phyloP scores from a whole-genome alignment of 2,113 vertebrate genomes.

The Rana temporaria region DNA sequence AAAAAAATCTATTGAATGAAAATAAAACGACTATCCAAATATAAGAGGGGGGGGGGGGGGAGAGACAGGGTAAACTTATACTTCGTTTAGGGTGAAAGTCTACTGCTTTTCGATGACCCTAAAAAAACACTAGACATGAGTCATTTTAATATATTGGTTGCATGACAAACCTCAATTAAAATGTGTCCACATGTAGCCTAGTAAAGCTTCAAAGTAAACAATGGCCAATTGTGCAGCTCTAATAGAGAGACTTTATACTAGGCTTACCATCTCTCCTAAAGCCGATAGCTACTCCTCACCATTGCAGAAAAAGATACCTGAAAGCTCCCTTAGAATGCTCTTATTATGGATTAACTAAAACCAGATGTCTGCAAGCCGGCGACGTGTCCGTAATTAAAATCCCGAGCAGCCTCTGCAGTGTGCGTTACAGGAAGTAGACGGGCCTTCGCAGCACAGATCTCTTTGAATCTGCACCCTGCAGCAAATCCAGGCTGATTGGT shows the following conservation, averaged over 20 bases:
- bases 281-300: slow-evolving; percentile 12
- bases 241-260: slow-evolving; percentile 18
- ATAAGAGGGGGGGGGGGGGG: too few relatives aligned
- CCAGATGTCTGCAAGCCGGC: slow-evolving; percentile 28
- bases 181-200: background rate
- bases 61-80: too few relatives aligned
- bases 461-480: slow-evolving; percentile 30
- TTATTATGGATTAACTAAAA: slow-evolving; percentile 41
- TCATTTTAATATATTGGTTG: too few relatives aligned
- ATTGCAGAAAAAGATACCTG: slow-evolving; percentile 44
- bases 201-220: background rate
- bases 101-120: too few relatives aligned
- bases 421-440: slow-evolving; percentile 12
- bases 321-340: slow-evolving; percentile 29
- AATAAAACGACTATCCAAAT: too few relatives aligned
- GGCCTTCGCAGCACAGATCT: background rate
- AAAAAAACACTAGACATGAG: too few relatives aligned
- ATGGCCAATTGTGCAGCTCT: slow-evolving; percentile 19
- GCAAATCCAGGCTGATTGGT: slow-evolving; percentile 15
- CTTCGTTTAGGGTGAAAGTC: too few relatives aligned
- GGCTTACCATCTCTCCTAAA: slow-evolving; percentile 1
- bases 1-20: too few relatives aligned
- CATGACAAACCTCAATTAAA: background rate
- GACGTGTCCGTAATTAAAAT: slow-evolving; percentile 44
- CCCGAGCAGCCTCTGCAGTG: background rate